A percentile compares a stretch with the other conserved stretches of the same genome.
Conservation (phyloP, 2,888 invertebrate species). For the Saturnia pavonia region DNA sequence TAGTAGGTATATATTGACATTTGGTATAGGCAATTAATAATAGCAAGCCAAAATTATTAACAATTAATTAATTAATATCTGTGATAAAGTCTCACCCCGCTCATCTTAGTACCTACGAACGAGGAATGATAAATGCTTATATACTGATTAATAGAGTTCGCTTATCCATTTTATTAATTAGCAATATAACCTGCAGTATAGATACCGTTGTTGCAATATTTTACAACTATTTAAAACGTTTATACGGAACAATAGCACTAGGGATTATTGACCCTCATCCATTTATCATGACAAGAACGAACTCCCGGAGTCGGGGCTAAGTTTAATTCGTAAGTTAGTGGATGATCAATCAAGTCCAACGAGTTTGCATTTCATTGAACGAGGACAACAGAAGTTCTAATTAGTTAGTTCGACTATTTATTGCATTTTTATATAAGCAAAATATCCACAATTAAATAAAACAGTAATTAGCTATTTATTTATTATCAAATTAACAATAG, state of each 20-base stretch:
- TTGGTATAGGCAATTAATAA: too few relatives aligned
- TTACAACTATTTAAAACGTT: not conserved
- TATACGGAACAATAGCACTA: not conserved
- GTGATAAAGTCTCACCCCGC: not conserved
- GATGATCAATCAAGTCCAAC: slow-evolving; percentile 14
- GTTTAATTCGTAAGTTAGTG: slow-evolving; percentile 11
- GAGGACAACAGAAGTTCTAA: slow-evolving; percentile 11
- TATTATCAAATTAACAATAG: too few relatives aligned
- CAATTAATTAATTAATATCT: too few relatives aligned
- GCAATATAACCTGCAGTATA: not conserved
- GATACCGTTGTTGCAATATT: not conserved
- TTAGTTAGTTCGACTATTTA: not conserved
- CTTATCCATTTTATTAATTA: not conserved
- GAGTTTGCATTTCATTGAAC: slow-evolving; percentile 9
- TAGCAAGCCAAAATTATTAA: too few relatives aligned
- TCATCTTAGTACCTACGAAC: not conserved
- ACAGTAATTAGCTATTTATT: too few relatives aligned
- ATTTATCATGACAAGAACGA: slow-evolving; percentile 14
- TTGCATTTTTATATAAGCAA: not conserved
- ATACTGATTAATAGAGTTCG: not conserved
- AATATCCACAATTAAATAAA: not conserved
- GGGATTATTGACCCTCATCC: slow-evolving; percentile 13
- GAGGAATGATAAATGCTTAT: not conserved
- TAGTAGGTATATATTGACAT: too few relatives aligned
- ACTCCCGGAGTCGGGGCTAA: not conserved